phyloP scores from a whole-genome alignment of 1,140 invertebrate genomes.

The Triops cancriformis region DNA sequence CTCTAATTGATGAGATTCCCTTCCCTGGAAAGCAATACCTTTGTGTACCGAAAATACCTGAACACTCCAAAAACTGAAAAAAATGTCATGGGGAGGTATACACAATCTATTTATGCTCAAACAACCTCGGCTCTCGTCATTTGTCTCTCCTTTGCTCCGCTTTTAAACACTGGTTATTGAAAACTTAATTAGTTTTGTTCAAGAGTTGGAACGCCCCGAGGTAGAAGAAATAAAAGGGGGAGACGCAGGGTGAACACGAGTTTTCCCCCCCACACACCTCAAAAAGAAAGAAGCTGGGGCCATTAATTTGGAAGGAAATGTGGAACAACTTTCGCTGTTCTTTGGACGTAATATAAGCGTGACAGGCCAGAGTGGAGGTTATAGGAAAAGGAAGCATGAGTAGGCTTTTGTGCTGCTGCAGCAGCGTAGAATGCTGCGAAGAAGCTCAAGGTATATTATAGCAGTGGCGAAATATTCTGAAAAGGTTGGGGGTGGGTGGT shows the following conservation, averaged over 20 bases:
- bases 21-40: too few relatives aligned
- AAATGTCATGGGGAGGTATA: background rate
- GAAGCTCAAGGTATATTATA: background rate
- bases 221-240: background rate
- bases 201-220: background rate
- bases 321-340: background rate
- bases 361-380: background rate
- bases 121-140: background rate
- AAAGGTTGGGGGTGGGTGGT: background rate
- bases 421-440: background rate
- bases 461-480: background rate
- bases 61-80: too few relatives aligned
- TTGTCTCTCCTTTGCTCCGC: background rate
- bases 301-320: background rate
- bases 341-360: background rate
- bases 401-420: conserved; percentile 1
- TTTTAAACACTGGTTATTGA: background rate
- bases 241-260: background rate
- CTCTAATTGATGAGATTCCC: too few relatives aligned
- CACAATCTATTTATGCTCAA: background rate
- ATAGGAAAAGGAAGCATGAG: background rate
- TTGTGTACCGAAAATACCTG: too few relatives aligned
- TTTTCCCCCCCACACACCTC: background rate
- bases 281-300: background rate
- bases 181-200: conserved; percentile 7